Conservation (phyloP, 2,888 invertebrate genomes). For the Drosophila prolongata region DNA sequence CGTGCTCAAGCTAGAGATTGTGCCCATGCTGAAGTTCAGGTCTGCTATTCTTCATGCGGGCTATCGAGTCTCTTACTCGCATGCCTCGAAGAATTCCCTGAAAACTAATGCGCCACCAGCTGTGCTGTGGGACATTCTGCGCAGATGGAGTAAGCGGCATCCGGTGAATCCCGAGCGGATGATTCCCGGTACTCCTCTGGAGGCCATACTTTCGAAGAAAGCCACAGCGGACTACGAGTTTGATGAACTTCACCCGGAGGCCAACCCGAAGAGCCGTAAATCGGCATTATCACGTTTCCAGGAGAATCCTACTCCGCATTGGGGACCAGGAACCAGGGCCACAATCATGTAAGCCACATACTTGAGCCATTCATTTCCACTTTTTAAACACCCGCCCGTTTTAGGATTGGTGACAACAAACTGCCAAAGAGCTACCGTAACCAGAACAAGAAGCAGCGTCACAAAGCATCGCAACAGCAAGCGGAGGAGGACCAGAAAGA, state of each 20-base stretch:
- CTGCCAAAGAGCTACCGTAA: slow-evolving; percentile 87
- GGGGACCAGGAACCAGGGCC: slow-evolving; percentile 96
- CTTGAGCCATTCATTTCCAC: fast-evolving
- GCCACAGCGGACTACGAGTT: slow-evolving; percentile 85
- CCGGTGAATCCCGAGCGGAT: slow-evolving; percentile 88
- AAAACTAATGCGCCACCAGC: slow-evolving; percentile 96
- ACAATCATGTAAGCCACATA: slow-evolving; percentile 88
- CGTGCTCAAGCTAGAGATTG: slow-evolving; percentile 89
- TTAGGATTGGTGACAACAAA: slow-evolving; percentile 87
- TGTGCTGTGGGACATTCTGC: slow-evolving; percentile 96
- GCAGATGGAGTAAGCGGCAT: slow-evolving; percentile 90
- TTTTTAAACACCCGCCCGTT: not conserved
- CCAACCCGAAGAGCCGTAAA: slow-evolving; percentile 92
- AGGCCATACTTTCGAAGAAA: slow-evolving; percentile 86
- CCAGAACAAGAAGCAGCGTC: slow-evolving; percentile 87
- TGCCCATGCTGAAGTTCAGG: slow-evolving; percentile 89
- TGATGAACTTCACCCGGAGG: slow-evolving; percentile 85
- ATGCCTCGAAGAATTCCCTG: slow-evolving; percentile 93
- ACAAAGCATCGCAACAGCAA: slow-evolving; percentile 40
- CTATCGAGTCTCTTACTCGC: slow-evolving; percentile 95
- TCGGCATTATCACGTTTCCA: slow-evolving; percentile 92
- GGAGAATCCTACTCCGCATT: slow-evolving; percentile 92
- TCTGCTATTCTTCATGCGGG: slow-evolving; percentile 96
- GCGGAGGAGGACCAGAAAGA: not conserved
- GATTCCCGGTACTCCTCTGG: slow-evolving; percentile 81